A percentile compares a stretch with the other conserved stretches of the same genome.
These are phyloP conservation scores for Andricus grossulariae DNA, from an alignment of 1,140 invertebrate species.

Conservation along the genomic window DNA sequence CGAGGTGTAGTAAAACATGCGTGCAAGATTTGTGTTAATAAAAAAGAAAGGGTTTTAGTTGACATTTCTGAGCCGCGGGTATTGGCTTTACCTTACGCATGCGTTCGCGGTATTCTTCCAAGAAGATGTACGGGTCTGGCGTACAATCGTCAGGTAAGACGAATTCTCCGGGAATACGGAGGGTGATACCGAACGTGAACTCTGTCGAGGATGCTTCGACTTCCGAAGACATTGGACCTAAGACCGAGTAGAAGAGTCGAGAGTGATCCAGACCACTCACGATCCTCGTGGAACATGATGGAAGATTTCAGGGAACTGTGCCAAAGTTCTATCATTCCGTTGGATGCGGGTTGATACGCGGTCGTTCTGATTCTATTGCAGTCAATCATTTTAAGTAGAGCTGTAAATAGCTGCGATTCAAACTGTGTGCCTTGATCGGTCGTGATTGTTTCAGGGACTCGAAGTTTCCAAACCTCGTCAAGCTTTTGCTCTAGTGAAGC, in stretches of 20 bases:
- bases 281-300: too few relatives aligned
- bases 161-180: conserved; percentile 65
- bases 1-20: too few relatives aligned
- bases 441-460: neutral
- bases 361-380: too few relatives aligned
- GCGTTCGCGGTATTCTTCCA: conserved; percentile 44
- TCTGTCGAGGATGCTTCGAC: conserved; percentile 56
- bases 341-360: too few relatives aligned
- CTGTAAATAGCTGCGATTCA: neutral
- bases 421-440: conserved; percentile 13
- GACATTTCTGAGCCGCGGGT: conserved; percentile 33
- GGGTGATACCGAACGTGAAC: conserved; percentile 58
- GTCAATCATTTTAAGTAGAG: neutral
- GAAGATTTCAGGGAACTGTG: conserved; percentile 45
- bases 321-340: conserved; percentile 41
- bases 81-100: conserved; percentile 34
- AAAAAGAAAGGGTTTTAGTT: conserved; percentile 33
- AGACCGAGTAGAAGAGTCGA: too few relatives aligned
- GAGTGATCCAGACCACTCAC: too few relatives aligned
- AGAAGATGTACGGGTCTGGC: conserved; percentile 47
- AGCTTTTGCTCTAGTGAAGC: too few relatives aligned
- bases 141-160: conserved; percentile 46
- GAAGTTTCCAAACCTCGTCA: too few relatives aligned
- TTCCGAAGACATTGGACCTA: conserved; percentile 39
- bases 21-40: conserved; percentile 41